A percentile compares a stretch with the other conserved stretches of the same genome.
Conservation (phyloP, 2,113 vertebrate species). For the Melanerpes formicivorus region DNA sequence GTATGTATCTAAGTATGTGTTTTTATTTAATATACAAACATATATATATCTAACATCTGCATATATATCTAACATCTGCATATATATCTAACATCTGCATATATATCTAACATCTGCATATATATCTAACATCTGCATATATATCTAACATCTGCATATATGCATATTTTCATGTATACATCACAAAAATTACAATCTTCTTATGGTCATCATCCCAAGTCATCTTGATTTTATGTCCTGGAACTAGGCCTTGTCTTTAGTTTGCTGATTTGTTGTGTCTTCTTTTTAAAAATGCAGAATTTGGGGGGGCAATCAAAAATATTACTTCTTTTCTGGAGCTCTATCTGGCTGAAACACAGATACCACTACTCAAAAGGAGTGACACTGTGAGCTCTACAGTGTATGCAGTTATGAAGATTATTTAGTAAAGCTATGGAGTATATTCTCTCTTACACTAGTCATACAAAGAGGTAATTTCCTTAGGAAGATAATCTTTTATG, state of each 20-base stretch:
- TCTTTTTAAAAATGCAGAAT: background rate
- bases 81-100: background rate
- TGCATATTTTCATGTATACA: background rate
- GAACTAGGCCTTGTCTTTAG: background rate
- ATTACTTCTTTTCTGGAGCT: background rate
- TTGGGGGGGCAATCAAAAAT: background rate
- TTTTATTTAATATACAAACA: background rate
- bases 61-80: background rate
- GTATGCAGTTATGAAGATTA: background rate
- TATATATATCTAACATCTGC: background rate
- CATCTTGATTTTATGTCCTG: background rate
- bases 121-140: no score
- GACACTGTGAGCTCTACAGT: background rate
- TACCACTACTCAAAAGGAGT: background rate
- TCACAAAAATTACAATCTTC: background rate
- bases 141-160: background rate
- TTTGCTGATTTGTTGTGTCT: background rate
- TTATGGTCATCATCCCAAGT: background rate
- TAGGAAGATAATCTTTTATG: conserved; percentile 13
- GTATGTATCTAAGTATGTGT: background rate
- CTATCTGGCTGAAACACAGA: background rate
- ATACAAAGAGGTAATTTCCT: conserved; percentile 21
- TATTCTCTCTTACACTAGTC: background rate
- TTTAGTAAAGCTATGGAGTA: background rate
- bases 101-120: no score